phyloP scores from a whole-genome alignment of 2,888 invertebrate genomes.

The Halictus ligatus region DNA sequence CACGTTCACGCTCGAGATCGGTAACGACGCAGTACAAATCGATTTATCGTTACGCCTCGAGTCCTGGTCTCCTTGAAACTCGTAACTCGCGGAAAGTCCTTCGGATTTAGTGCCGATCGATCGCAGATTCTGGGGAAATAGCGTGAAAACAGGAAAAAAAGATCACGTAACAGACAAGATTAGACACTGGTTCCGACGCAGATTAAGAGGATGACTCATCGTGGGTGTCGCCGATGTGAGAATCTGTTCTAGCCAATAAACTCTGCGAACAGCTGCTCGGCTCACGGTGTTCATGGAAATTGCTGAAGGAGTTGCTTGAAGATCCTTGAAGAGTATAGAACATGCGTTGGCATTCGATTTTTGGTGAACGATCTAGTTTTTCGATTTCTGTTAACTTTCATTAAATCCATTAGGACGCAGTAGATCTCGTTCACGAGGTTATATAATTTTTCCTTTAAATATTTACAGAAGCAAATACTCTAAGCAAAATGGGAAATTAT shows the following conservation, averaged over 20 bases:
- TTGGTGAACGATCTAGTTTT: not conserved
- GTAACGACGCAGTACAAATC: constrained; percentile 37
- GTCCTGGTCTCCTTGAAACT: constrained; percentile 24
- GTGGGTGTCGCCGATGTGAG: not conserved
- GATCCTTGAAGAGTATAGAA: not conserved
- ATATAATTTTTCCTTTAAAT: too few relatives aligned
- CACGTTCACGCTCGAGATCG: constrained; percentile 10
- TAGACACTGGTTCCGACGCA: not conserved
- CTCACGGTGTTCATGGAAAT: not conserved
- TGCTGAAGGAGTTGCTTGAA: not conserved
- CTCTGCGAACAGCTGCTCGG: too few relatives aligned
- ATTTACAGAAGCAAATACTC: too few relatives aligned
- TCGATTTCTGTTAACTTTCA: too few relatives aligned
- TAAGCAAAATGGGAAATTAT: too few relatives aligned
- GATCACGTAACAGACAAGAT: constrained; percentile 34
- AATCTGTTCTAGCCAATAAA: not conserved
- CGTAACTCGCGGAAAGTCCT: constrained; percentile 62
- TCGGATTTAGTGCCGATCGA: constrained; percentile 35
- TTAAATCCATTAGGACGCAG: too few relatives aligned
- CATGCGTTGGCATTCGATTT: too few relatives aligned
- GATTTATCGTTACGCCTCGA: constrained; percentile 34
- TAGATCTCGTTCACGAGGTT: too few relatives aligned
- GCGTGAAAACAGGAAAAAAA: constrained; percentile 34
- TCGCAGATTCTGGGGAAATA: constrained; percentile 43
- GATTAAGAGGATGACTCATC: constrained; percentile 1